phyloP scores from a whole-genome alignment of 2,888 invertebrate species.

The Atrina japonica region DNA sequence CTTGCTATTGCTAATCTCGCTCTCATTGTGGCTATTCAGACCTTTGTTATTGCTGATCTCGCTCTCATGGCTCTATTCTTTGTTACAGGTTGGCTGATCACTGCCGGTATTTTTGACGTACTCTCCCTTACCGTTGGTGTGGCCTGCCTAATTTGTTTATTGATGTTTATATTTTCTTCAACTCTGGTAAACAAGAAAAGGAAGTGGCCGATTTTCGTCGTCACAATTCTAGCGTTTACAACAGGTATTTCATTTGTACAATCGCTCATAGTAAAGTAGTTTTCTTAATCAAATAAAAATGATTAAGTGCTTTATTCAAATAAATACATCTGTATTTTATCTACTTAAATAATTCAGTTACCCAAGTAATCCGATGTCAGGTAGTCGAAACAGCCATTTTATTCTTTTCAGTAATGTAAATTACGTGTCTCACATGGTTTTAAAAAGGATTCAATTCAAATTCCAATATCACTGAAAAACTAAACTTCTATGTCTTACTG shows the following conservation, averaged over 20 bases:
- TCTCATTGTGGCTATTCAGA: no score
- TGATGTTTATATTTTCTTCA: constrained; percentile 9
- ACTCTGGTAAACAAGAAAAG: constrained; percentile 8
- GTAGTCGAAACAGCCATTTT: no score
- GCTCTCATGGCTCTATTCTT: no score
- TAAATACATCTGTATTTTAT: neutral
- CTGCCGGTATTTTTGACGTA: constrained; percentile 4
- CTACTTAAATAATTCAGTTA: no score
- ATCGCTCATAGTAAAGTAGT: neutral
- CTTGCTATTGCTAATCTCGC: no score
- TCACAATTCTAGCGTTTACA: constrained; percentile 10
- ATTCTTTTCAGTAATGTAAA: no score
- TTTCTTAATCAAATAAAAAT: neutral
- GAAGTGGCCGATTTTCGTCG: constrained; percentile 13
- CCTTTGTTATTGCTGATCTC: no score
- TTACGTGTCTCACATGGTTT: no score
- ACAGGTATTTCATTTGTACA: neutral
- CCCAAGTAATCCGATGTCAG: no score
- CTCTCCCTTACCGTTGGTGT: constrained; percentile 8
- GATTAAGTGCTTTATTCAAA: neutral
- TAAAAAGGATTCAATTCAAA: no score
- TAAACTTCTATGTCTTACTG: no score
- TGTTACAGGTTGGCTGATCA: constrained; percentile 17
- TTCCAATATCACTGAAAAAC: no score
- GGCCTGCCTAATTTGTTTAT: constrained; percentile 15